These are phyloP conservation scores for Melanargia galathea DNA, from an alignment of 2,888 invertebrate genomes.

Conservation along the genomic window DNA sequence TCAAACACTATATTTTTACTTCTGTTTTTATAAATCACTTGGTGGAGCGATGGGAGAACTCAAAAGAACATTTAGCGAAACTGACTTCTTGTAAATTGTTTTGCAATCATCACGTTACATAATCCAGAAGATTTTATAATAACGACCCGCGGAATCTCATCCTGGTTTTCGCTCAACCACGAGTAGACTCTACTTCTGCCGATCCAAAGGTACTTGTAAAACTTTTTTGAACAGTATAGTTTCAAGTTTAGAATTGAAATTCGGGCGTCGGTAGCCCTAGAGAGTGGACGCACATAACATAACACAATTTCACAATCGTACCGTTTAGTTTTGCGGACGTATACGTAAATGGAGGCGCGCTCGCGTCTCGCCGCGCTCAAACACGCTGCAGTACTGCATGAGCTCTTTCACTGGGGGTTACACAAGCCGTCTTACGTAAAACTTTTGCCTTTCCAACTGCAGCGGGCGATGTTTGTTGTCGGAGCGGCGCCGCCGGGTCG, in stretches of 20 bases:
- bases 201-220: not conserved
- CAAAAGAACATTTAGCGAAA: no score
- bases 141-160: no score
- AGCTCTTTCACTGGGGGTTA: conserved; percentile 73
- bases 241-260: not conserved
- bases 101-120: not conserved
- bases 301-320: conserved; percentile 30
- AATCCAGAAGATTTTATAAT: no score
- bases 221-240: not conserved
- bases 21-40: not conserved
- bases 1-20: not conserved
- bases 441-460: conserved; percentile 70
- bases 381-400: conserved; percentile 62
- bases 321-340: conserved; percentile 23
- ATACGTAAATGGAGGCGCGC: conserved; percentile 25
- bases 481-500: not conserved
- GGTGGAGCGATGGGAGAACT: no score
- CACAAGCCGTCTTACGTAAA: conserved; percentile 70
- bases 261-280: conserved; percentile 2
- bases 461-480: conserved; percentile 15
- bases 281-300: conserved; percentile 7
- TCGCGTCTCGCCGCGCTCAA: conserved; percentile 54
- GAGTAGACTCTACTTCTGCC: no score
- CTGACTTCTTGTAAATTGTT: no score
- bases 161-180: no score